Evolutionary conservation across 2,888 invertebrate genomes (phyloP).

Genomic region (Drosophila anomelani): DNA sequence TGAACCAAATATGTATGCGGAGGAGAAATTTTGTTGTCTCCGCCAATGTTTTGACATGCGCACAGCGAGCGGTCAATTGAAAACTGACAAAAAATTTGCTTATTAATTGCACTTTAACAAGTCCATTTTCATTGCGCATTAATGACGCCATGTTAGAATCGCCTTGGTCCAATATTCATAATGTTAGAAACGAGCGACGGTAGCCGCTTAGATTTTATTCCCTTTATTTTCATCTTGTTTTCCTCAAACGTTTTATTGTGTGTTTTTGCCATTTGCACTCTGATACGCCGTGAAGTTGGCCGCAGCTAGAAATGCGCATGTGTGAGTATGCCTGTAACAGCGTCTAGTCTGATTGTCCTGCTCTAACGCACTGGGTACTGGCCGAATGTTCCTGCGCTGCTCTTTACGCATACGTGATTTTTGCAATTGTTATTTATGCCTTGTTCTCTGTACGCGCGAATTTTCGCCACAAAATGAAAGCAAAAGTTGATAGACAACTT

Average conservation of each 20-base stretch:
- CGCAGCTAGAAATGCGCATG: slow-evolving; percentile 34
- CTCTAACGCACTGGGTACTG: slow-evolving; percentile 22
- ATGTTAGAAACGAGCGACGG: slow-evolving; percentile 35
- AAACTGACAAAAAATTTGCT: background rate
- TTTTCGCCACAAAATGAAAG: slow-evolving; percentile 80
- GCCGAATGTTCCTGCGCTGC: slow-evolving; percentile 35
- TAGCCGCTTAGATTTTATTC: slow-evolving; percentile 27
- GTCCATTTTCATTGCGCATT: background rate
- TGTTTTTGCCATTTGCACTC: slow-evolving; percentile 47
- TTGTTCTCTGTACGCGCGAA: slow-evolving; percentile 55
- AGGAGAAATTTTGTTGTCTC: slow-evolving; percentile 10
- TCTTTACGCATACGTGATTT: slow-evolving; percentile 75
- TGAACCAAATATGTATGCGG: slow-evolving; percentile 26
- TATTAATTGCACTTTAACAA: background rate
- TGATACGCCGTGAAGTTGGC: slow-evolving; percentile 72
- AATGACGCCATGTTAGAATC: slow-evolving; percentile 58
- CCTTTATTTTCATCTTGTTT: slow-evolving; percentile 62
- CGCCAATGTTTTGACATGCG: slow-evolving; percentile 70
- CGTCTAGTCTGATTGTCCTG: slow-evolving; percentile 53
- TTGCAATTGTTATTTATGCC: slow-evolving; percentile 57
- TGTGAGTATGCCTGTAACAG: slow-evolving; percentile 33
- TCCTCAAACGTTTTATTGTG: slow-evolving; percentile 71
- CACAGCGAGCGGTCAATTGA: slow-evolving; percentile 28
- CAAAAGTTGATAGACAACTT: slow-evolving; percentile 82
- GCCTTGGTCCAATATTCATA: slow-evolving; percentile 31